Conservation (phyloP, 2,113 vertebrate genomes). For the Puffinus mauretanicus region DNA sequence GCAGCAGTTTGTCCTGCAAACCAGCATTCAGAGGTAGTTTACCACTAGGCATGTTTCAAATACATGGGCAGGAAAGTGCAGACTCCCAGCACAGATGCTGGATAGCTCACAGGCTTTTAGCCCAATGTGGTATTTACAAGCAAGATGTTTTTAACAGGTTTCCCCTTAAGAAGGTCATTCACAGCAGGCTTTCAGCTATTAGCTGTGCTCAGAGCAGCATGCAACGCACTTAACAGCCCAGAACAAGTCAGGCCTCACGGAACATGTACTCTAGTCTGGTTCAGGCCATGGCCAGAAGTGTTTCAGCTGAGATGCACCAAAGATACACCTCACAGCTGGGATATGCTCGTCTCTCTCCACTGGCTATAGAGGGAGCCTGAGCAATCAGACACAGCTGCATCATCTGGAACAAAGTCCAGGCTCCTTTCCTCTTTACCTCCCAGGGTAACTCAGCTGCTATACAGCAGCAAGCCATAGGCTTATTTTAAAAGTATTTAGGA, state of each 20-base stretch:
- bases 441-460: background rate
- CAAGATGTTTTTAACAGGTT: conserved; percentile 12
- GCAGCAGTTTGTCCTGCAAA: background rate
- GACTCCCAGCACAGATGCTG: background rate
- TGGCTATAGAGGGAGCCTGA: background rate
- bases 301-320: background rate
- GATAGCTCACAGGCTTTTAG: background rate
- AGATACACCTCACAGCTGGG: background rate
- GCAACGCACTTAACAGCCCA: background rate
- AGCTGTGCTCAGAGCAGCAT: background rate
- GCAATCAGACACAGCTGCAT: background rate
- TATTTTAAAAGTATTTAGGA: background rate
- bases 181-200: background rate
- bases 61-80: background rate
- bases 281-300: background rate
- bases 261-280: background rate
- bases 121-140: background rate
- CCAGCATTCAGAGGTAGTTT: background rate
- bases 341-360: background rate
- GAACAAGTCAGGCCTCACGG: background rate
- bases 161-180: background rate
- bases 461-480: background rate
- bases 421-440: background rate
- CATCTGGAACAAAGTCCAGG: background rate
- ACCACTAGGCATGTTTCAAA: background rate